These are phyloP conservation scores for Peribatodes rhomboidaria DNA, from an alignment of 2,888 invertebrate genomes.

Conservation along the genomic window DNA sequence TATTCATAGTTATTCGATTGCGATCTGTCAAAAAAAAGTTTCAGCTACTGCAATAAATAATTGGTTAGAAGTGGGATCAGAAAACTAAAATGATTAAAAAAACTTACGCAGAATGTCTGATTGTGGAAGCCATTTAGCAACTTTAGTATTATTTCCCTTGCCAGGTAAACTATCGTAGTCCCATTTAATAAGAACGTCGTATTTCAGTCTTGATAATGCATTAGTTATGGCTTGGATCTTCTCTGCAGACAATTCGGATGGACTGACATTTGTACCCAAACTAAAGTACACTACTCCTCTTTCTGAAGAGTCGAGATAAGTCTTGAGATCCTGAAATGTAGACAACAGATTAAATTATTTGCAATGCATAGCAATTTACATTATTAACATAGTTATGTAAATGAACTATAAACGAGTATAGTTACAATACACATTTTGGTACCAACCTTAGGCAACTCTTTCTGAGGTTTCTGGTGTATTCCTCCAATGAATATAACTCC, in stretches of 20 bases:
- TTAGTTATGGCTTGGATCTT: slow-evolving; percentile 58
- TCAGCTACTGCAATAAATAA: too few relatives aligned
- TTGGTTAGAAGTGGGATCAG: too few relatives aligned
- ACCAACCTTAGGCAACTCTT: slow-evolving; percentile 69
- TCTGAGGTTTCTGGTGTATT: slow-evolving; percentile 65
- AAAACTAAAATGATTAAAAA: slow-evolving; percentile 49
- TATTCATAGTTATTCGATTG: too few relatives aligned
- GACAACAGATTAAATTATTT: not conserved
- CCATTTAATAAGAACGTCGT: slow-evolving; percentile 78
- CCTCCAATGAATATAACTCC: slow-evolving; percentile 73
- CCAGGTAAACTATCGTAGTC: slow-evolving; percentile 65
- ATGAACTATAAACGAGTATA: too few relatives aligned
- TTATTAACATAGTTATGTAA: not conserved
- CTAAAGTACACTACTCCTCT: slow-evolving; percentile 77
- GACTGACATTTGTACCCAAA: slow-evolving; percentile 72
- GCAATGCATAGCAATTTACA: not conserved
- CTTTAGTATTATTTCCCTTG: slow-evolving; percentile 67
- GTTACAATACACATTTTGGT: too few relatives aligned
- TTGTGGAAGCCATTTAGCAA: slow-evolving; percentile 79
- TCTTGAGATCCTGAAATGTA: slow-evolving; percentile 63
- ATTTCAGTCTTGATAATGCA: slow-evolving; percentile 70
- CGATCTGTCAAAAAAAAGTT: too few relatives aligned
- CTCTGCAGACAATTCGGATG: slow-evolving; percentile 60
- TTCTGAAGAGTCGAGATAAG: slow-evolving; percentile 67
- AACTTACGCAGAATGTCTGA: slow-evolving; percentile 69